Conservation (phyloP, 2,888 invertebrate species). For the Acrocyrtus sp. region DNA sequence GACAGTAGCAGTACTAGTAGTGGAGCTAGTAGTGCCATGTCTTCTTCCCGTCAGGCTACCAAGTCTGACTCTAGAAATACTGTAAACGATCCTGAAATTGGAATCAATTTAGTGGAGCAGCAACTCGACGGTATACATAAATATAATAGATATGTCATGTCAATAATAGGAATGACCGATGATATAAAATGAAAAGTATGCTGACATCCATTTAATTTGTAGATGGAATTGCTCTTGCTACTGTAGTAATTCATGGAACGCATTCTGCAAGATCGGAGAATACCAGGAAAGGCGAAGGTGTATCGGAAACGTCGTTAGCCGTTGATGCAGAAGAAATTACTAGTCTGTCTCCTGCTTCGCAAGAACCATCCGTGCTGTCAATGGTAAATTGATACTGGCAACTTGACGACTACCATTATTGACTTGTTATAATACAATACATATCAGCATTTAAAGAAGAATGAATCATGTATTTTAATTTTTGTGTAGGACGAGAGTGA, state of each 20-base stretch:
- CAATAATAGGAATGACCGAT: too few species aligned
- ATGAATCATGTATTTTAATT: neutral
- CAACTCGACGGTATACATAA: neutral
- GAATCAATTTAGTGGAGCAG: constrained; percentile 8
- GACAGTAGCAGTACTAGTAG: constrained; percentile 67
- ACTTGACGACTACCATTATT: neutral
- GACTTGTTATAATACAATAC: neutral
- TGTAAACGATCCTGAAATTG: constrained; percentile 43
- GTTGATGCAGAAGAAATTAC: constrained; percentile 56
- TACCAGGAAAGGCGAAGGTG: constrained; percentile 9
- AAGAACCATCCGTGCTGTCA: constrained; percentile 59
- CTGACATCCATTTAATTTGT: neutral
- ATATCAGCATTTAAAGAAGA: neutral
- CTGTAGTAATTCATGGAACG: constrained; percentile 52
- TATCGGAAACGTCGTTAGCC: constrained; percentile 42
- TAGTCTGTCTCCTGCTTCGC: constrained; percentile 59
- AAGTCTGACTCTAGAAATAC: constrained; percentile 54
- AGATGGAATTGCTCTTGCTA: constrained; percentile 43
- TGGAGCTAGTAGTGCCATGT: constrained; percentile 42
- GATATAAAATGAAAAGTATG: neutral
- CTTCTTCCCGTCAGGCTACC: constrained; percentile 42
- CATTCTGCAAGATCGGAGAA: constrained; percentile 12
- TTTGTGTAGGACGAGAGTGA: constrained; percentile 43
- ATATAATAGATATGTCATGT: neutral
- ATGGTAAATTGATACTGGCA: constrained; percentile 35